These are phyloP conservation scores for Antennarius striatus DNA, from an alignment of 2,113 vertebrate genomes.

Conservation along the genomic window DNA sequence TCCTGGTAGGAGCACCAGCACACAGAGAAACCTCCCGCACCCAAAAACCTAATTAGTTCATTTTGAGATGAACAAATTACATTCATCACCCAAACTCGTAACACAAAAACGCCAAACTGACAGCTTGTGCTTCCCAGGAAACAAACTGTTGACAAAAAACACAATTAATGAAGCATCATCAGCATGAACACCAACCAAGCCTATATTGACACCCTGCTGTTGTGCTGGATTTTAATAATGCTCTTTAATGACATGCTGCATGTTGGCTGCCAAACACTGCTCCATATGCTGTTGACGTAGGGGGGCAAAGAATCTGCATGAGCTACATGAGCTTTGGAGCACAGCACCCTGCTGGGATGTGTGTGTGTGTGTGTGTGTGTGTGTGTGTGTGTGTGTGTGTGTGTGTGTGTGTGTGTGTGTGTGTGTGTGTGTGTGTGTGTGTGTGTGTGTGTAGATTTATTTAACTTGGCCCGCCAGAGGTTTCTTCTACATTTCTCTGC, in stretches of 20 bases:
- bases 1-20: background rate
- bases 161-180: conserved; percentile 30
- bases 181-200: background rate
- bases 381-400: conserved; percentile 13
- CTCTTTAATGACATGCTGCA: conserved; percentile 45
- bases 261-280: conserved; percentile 32
- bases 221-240: conserved; percentile 44
- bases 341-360: conserved; percentile 2
- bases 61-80: conserved; percentile 15
- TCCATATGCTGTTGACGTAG: conserved; percentile 57
- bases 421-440: background rate
- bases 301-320: conserved; percentile 22
- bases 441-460: too few relatives aligned
- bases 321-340: conserved; percentile 20
- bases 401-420: conserved; percentile 8
- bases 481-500: background rate
- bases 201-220: conserved; percentile 26
- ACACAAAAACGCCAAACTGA: conserved; percentile 2
- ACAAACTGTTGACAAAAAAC: conserved; percentile 28
- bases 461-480: too few relatives aligned
- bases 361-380: conserved; percentile 4
- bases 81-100: conserved; percentile 12
- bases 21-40: too few relatives aligned
- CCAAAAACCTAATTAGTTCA: conserved; percentile 21
- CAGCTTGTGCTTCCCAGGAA: background rate